Evolutionary conservation across 30 jellyfish, hydroid and myxozoan species (phyloP), one percentile per base, ranked within the genome.

Genomic region (Aurelia aurita complex sp. Pacific): DNA sequence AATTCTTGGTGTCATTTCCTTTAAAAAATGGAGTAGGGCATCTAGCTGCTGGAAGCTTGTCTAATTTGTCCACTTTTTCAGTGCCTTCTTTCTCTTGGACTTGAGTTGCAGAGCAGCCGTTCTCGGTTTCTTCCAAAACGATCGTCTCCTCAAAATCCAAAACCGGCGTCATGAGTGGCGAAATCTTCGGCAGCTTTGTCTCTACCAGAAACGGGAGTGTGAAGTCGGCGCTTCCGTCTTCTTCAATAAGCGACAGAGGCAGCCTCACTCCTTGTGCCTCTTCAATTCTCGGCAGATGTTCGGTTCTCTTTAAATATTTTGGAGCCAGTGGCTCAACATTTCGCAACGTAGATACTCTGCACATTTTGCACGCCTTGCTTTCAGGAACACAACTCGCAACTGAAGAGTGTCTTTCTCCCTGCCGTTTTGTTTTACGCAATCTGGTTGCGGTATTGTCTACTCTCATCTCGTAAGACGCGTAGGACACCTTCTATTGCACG

Each of bases 271-370:
- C 55, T 35, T 46, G 80, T 5, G 38, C 38, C 12, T 79, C 67
- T 16, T 10, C 50, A 1, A 79, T 79, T 51, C 52, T 64, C n/a
- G 89, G 89, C 69, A 79, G 35, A n/a, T 79, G 89, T 1, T 64
- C 69, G 32, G 73, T 36, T 18, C 84, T 73, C 7, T 65, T 33
- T 46, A 61, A 64, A n/a, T 3, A 46, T 65, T 64, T 64, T 16
- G 73, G 67, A 62, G 40, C 59, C 60, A 74, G 80, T 19, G 89
- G 89, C 80, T 79, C 89, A 15, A 79, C 89, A 65, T 43, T 64
- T 64, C 80, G 59, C 13, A 79, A 64, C 77, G 89, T 79, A 23
- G 87, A 77, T 19, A 79, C 73, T 57, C 67, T 79, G 80, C 89
- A 79, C 89, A 79, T 79, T 36, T 42, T 79, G 57, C 34, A 61